phyloP scores from a whole-genome alignment of 1,140 invertebrate genomes.

The Hesperophylax magnus region DNA sequence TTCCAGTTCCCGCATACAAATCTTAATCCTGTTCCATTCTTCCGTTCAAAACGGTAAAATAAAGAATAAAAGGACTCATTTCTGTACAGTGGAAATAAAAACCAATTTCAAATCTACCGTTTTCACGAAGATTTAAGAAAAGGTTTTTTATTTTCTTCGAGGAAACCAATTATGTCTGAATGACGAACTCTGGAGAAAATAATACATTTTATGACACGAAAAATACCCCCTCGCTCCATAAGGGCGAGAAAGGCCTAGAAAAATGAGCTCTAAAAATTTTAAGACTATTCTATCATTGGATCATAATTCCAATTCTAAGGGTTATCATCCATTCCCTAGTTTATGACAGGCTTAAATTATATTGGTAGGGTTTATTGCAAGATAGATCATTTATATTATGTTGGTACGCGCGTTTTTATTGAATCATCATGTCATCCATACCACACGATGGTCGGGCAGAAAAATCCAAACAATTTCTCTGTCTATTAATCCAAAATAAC shows the following conservation, averaged over 20 bases:
- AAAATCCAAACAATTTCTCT: too few species aligned
- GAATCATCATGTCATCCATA: too few species aligned
- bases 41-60: constrained; percentile 1
- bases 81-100: not conserved
- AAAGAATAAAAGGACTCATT: not conserved
- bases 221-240: not conserved
- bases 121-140: not conserved
- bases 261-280: not conserved
- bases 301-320: too few species aligned
- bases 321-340: too few species aligned
- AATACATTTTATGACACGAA: constrained; percentile 6
- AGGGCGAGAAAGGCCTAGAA: not conserved
- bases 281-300: too few species aligned
- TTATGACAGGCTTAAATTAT: too few species aligned
- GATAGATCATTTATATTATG: too few species aligned
- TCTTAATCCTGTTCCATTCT: not conserved
- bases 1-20: not conserved
- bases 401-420: too few species aligned
- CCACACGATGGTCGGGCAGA: too few species aligned
- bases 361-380: too few species aligned
- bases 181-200: not conserved
- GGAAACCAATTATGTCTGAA: not conserved
- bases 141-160: constrained; percentile 2
- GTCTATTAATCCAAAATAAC: too few species aligned
- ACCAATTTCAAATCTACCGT: not conserved